Percentiles rank a stretch among this genome's conserved stretches.
Evolutionary conservation across 2,888 invertebrate genomes (phyloP).

Genomic region (Apodemia zela): DNA sequence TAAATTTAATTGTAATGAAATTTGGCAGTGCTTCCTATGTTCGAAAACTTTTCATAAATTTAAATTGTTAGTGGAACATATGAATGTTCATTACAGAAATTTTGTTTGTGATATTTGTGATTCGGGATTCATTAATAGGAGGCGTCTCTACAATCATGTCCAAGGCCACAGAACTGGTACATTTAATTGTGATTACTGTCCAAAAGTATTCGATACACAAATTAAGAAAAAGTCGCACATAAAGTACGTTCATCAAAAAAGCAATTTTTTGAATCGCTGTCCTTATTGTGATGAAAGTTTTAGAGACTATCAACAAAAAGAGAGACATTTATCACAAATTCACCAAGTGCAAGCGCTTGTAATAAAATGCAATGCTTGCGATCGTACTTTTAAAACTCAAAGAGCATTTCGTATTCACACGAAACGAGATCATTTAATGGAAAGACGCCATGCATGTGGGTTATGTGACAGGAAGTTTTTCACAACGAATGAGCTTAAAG

Average conservation of each 20-base stretch:
- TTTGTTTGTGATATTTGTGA: slow-evolving; percentile 70
- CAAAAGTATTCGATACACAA: slow-evolving; percentile 36
- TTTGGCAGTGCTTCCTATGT: slow-evolving; percentile 63
- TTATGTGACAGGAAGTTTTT: slow-evolving; percentile 37
- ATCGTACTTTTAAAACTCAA: slow-evolving; percentile 27
- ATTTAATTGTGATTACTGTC: slow-evolving; percentile 36
- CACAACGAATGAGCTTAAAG: slow-evolving; percentile 45
- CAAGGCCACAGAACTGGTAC: slow-evolving; percentile 36
- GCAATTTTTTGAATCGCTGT: slow-evolving; percentile 40
- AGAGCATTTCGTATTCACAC: slow-evolving; percentile 28
- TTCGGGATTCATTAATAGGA: slow-evolving; percentile 61
- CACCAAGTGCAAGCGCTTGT: slow-evolving; percentile 34
- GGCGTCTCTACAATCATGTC: slow-evolving; percentile 31
- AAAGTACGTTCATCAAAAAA: slow-evolving; percentile 36
- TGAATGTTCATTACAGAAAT: slow-evolving; percentile 68
- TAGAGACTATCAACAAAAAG: slow-evolving; percentile 39
- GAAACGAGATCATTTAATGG: slow-evolving; percentile 34
- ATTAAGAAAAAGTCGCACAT: slow-evolving; percentile 36
- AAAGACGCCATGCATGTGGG: slow-evolving; percentile 30
- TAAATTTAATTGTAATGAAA: slow-evolving; percentile 56
- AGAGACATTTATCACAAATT: slow-evolving; percentile 44
- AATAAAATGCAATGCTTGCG: slow-evolving; percentile 40
- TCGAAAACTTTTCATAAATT: slow-evolving; percentile 62
- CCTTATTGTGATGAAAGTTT: slow-evolving; percentile 47
- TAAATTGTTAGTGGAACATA: slow-evolving; percentile 67